phyloP scores from a whole-genome alignment of 2,888 invertebrate species.

The Amiota minor region DNA sequence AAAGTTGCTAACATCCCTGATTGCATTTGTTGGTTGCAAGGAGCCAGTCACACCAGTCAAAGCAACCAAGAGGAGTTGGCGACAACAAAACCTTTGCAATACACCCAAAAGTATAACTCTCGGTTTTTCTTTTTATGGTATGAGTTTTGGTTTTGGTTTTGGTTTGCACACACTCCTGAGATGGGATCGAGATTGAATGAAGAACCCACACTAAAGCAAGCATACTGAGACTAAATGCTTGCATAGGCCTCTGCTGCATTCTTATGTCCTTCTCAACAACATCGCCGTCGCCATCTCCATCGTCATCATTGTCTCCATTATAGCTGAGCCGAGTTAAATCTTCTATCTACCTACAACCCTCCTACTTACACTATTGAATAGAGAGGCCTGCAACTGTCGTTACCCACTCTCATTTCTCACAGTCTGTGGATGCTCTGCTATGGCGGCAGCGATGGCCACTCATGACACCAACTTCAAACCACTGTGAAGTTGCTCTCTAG shows the following conservation, averaged over 20 bases:
- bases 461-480: constrained; percentile 7
- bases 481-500: not conserved
- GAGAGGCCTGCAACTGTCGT: constrained; percentile 17
- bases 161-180: not conserved
- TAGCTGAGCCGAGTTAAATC: constrained; percentile 1
- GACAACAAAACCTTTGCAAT: not conserved
- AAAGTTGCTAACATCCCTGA: constrained; percentile 39
- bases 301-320: not conserved
- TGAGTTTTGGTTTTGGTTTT: not conserved
- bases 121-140: not conserved
- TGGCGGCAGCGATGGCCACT: not conserved
- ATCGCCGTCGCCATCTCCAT: not conserved
- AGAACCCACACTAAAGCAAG: too few relatives aligned
- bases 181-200: too few relatives aligned
- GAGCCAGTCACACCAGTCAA: constrained; percentile 2
- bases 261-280: constrained; percentile 14
- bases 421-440: too few relatives aligned
- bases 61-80: not conserved
- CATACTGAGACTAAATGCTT: not conserved
- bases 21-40: constrained; percentile 49
- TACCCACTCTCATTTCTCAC: not conserved
- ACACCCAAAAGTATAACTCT: not conserved
- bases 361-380: not conserved
- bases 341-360: constrained; percentile 30
- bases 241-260: constrained; percentile 12